Conservation (phyloP, 2,113 vertebrate species). For the Petrocephalus zakoni region DNA sequence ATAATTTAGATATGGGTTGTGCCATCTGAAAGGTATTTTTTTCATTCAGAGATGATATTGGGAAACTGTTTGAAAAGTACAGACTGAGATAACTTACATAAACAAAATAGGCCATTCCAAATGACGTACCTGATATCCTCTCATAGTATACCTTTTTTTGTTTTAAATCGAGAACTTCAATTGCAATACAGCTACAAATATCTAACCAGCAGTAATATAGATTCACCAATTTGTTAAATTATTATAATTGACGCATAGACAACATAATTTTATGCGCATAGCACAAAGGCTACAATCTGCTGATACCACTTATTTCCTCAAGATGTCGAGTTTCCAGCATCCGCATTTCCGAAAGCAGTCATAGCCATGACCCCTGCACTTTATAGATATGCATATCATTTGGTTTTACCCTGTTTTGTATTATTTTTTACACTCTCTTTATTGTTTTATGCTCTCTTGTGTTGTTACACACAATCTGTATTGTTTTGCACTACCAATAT, state of each 20-base stretch:
- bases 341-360: not conserved
- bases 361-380: not conserved
- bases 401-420: not conserved
- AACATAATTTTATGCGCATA: not conserved
- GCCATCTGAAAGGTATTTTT: constrained; percentile 56
- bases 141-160: not conserved
- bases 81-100: not conserved
- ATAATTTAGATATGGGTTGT: constrained; percentile 55
- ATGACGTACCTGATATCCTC: not conserved
- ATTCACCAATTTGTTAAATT: not conserved
- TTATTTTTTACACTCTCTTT: not conserved
- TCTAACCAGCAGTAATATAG: not conserved
- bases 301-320: not conserved
- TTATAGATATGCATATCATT: not conserved
- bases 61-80: constrained; percentile 11
- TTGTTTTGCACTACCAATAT: not conserved
- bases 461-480: not conserved
- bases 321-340: not conserved
- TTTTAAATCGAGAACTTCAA: not conserved
- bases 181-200: not conserved
- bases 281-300: not conserved
- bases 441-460: not conserved
- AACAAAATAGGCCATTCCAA: not conserved
- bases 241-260: not conserved
- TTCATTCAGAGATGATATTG: constrained; percentile 27